phyloP scores from a whole-genome alignment of 2,113 vertebrate genomes.

The Rana temporaria region DNA sequence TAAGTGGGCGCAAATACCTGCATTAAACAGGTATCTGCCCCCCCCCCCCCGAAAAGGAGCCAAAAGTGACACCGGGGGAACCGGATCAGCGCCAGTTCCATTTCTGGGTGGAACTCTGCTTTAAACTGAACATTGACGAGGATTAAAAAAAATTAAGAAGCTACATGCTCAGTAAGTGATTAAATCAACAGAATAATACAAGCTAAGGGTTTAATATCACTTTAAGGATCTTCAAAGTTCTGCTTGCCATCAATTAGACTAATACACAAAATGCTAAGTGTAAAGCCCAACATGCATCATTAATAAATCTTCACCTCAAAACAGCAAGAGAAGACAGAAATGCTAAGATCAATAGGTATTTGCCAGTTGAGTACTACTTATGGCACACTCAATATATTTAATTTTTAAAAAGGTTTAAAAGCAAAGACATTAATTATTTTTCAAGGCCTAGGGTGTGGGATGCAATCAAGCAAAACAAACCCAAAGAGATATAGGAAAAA shows the following conservation, averaged over 20 bases:
- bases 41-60: too few relatives aligned
- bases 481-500: not conserved
- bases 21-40: too few relatives aligned
- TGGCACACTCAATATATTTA: conserved; percentile 27
- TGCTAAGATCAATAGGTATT: conserved; percentile 49
- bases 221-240: not conserved
- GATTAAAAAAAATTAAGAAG: too few relatives aligned
- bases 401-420: conserved; percentile 51
- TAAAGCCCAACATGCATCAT: conserved; percentile 31
- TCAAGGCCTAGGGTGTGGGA: conserved; percentile 27
- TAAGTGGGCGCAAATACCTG: too few relatives aligned
- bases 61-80: too few relatives aligned
- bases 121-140: too few relatives aligned
- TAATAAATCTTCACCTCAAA: conserved; percentile 48
- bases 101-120: too few relatives aligned
- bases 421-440: conserved; percentile 24
- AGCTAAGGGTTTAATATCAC: too few relatives aligned
- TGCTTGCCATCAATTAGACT: conserved; percentile 5
- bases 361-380: conserved; percentile 42
- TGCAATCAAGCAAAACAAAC: conserved; percentile 16
- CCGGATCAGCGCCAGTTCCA: too few relatives aligned
- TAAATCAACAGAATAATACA: too few relatives aligned
- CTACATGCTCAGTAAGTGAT: too few relatives aligned
- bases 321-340: conserved; percentile 33
- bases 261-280: conserved; percentile 4